phyloP scores from a whole-genome alignment of 2,113 vertebrate species.

The Malurus cyaneus region DNA sequence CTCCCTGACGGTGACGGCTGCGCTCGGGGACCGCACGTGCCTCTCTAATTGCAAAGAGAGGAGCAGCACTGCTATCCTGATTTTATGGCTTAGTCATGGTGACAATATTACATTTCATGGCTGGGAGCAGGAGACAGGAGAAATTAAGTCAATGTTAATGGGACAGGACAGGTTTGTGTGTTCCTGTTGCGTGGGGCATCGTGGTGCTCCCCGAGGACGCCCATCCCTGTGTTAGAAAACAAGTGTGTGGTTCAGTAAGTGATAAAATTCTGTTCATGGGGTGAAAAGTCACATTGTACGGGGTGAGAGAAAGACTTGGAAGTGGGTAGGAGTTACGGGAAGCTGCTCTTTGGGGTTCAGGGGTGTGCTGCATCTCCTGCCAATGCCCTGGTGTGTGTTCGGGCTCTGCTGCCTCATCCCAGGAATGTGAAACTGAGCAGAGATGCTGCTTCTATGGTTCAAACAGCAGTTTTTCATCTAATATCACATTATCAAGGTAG shows the following conservation, averaged over 20 bases:
- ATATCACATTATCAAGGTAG: background rate
- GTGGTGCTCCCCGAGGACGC: accelerated
- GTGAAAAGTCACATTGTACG: background rate
- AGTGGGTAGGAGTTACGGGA: background rate
- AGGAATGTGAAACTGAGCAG: background rate
- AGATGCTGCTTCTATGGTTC: background rate
- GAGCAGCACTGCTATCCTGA: background rate
- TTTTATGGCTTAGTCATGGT: conserved; percentile 25
- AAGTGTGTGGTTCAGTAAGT: background rate
- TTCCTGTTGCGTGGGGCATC: accelerated
- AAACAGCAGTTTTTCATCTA: background rate
- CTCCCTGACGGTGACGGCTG: background rate
- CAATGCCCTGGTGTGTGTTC: background rate
- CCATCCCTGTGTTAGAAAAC: background rate
- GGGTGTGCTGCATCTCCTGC: background rate
- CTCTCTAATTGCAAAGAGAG: background rate
- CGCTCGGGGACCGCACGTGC: accelerated
- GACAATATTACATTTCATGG: conserved; percentile 23
- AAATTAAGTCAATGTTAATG: background rate
- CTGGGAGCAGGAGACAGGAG: background rate
- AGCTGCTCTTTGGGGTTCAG: background rate
- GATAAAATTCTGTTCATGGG: background rate
- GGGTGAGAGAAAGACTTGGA: background rate
- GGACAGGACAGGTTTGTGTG: background rate
- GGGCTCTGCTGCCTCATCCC: background rate